phyloP scores from a whole-genome alignment of 53 echinoderm and acorn worm genomes.

The Echinarachnius parma region DNA sequence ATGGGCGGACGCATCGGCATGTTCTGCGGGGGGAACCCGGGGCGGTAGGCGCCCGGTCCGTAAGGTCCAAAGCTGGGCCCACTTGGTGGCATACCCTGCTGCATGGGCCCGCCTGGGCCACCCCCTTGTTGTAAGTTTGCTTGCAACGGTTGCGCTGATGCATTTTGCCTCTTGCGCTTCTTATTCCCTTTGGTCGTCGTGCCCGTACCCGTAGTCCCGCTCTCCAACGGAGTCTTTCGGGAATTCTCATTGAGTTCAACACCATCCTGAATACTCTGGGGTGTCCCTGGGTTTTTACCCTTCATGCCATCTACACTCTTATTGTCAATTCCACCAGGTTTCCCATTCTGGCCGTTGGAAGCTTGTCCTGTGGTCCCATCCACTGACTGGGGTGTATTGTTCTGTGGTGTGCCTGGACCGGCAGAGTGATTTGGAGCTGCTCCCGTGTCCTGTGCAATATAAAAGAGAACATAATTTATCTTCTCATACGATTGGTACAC shows the following conservation, averaged over 20 bases:
- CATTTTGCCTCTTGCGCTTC: constrained; percentile 75
- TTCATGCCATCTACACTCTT: constrained; percentile 31
- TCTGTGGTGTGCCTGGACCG: constrained; percentile 40
- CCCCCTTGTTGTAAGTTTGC: constrained; percentile 69
- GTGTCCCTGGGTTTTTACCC: constrained; percentile 45
- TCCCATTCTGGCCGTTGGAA: constrained; percentile 48
- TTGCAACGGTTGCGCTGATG: constrained; percentile 82
- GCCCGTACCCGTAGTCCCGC: constrained; percentile 19
- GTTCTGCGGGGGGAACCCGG: constrained; percentile 74
- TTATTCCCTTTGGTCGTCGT: constrained; percentile 44
- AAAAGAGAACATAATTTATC: background rate
- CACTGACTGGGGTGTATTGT: constrained; percentile 28
- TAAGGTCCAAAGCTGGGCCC: constrained; percentile 80
- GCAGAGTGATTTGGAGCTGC: constrained; percentile 33
- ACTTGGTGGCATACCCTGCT: constrained; percentile 74
- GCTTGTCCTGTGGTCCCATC: constrained; percentile 60
- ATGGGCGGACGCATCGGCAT: constrained; percentile 79
- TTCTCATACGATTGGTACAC: too few relatives aligned
- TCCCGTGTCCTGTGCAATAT: constrained; percentile 16
- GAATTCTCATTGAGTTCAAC: constrained; percentile 21
- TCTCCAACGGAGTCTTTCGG: constrained; percentile 37
- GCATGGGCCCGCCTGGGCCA: constrained; percentile 64
- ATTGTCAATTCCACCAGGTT: constrained; percentile 27
- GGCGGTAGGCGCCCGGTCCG: constrained; percentile 71
- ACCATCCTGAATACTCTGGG: constrained; percentile 36